phyloP scores from a whole-genome alignment of 1,140 invertebrate genomes.

The Aplysia californica region DNA sequence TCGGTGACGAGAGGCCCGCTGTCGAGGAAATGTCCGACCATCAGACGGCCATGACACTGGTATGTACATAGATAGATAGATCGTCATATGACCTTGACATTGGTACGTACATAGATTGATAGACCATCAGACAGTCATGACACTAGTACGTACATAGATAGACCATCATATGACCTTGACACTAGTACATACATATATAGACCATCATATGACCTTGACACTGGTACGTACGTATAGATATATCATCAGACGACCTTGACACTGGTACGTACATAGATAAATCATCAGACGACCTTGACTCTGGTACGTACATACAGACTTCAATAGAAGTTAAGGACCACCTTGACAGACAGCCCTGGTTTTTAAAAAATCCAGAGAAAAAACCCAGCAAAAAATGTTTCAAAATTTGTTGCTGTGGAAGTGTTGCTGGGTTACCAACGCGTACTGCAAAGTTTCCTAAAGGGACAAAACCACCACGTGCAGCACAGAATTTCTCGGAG shows the following conservation, averaged over 20 bases:
- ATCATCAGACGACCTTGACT: background rate
- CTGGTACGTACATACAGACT: background rate
- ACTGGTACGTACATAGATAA: background rate
- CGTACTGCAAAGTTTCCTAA: no score
- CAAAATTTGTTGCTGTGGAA: no score
- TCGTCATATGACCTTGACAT: constrained; percentile 98
- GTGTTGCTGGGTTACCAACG: no score
- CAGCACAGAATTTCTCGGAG: no score
- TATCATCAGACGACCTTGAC: background rate
- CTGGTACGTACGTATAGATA: constrained; percentile 69
- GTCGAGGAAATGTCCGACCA: constrained; percentile 86
- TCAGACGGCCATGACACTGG: constrained; percentile 94
- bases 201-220: constrained; percentile 93
- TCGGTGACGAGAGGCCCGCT: constrained; percentile 89
- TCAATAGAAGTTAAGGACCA: no score
- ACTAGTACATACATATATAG: constrained; percentile 85
- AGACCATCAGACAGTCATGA: constrained; percentile 93
- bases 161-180: constrained; percentile 98
- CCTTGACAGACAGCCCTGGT: no score
- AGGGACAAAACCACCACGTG: no score
- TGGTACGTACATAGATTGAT: constrained; percentile 83
- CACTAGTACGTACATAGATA: constrained; percentile 90
- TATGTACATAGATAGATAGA: no score
- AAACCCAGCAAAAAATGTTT: no score
- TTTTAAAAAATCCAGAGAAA: no score